Evolutionary conservation across 2,113 vertebrate species (phyloP), one percentile per base, ranked within the genome.

Genomic region (Theristicus caerulescens): DNA sequence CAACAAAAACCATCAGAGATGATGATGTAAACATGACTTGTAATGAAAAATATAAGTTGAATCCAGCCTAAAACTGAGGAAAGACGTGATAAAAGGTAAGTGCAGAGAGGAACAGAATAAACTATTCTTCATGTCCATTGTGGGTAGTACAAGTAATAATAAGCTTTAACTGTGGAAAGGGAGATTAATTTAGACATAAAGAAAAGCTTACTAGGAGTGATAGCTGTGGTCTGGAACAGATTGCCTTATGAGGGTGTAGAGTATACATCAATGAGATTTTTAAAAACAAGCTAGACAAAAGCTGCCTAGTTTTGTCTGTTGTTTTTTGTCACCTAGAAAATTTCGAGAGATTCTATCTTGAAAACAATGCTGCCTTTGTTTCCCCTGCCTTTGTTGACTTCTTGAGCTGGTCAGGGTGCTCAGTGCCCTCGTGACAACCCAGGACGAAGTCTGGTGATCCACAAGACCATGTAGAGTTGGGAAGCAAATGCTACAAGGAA

Each of bases 351-450:
- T 26, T 59, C 15, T 81, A 25, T 57, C 85, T 44, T 54, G 59
- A 49, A 73, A 76, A 70, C 9, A 70, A 64, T 29, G 25, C 32
- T 59, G 51, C 4, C 29, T 62, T 79, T 79, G 36, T 52, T 87
- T 54, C 32, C 70, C 38, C 32, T 59, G 51, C 4, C 29, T 62
- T 79, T 79, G 36, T 52, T 87, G 27, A 65, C 51, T 65, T 78
- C 65, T 52, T 49, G 31, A 70, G 34, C 13, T 62, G 17, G 13
- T 5, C 84, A 44, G 2, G 3, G 34, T 73, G 67, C 49, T 70
- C 54, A 29, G 51, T 22, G 70, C 4, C 49, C 76, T 61, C 0
- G 0, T n/a, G 40, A 57, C 26, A 77, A 91, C 51, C 4, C 15
- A 55, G n/a, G 18, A 80, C 4, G 32, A 59, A 72, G 20, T 47